Evolutionary conservation across 2,888 invertebrate genomes (phyloP).

Genomic region (Hermodice carunculata): DNA sequence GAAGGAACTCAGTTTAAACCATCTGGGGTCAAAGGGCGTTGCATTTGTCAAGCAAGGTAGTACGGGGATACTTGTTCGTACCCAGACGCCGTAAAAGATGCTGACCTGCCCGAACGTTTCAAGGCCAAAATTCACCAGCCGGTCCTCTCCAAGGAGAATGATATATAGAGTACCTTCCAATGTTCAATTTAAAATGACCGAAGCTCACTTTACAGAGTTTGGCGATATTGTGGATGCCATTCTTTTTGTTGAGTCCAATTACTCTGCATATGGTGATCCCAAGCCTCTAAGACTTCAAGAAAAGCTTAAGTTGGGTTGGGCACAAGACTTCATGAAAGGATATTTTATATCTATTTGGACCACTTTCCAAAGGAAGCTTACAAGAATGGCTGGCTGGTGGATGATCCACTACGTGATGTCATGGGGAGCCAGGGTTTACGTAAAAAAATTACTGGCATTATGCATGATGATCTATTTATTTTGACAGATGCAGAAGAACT

Average conservation of each 20-base stretch:
- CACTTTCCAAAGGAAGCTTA: slow-evolving; percentile 13
- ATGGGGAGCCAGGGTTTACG: slow-evolving; percentile 12
- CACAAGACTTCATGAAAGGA: not conserved
- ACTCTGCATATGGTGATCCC: slow-evolving; percentile 18
- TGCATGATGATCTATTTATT: slow-evolving; percentile 19
- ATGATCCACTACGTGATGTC: not conserved
- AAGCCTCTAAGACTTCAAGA: slow-evolving; percentile 12
- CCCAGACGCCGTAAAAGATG: no score
- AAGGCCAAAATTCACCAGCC: no score
- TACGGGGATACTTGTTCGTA: no score
- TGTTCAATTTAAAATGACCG: slow-evolving; percentile 14
- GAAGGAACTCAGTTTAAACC: no score
- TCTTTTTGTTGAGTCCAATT: slow-evolving; percentile 9
- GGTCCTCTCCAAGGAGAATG: no score
- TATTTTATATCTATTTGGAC: slow-evolving; percentile 12
- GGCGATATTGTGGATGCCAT: slow-evolving; percentile 16
- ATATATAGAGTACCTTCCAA: slow-evolving; percentile 14
- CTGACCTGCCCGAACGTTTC: no score
- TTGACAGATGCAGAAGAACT: slow-evolving; percentile 18
- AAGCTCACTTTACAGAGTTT: not conserved
- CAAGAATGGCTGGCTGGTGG: slow-evolving; percentile 18
- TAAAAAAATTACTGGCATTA: slow-evolving; percentile 1
- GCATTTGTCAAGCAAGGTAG: no score
- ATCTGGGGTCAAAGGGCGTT: no score
- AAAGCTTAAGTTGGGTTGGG: not conserved